Evolutionary conservation across 2,888 invertebrate species (phyloP), one percentile per base, ranked within the genome.

Genomic region (Neuroscelio doddi): DNA sequence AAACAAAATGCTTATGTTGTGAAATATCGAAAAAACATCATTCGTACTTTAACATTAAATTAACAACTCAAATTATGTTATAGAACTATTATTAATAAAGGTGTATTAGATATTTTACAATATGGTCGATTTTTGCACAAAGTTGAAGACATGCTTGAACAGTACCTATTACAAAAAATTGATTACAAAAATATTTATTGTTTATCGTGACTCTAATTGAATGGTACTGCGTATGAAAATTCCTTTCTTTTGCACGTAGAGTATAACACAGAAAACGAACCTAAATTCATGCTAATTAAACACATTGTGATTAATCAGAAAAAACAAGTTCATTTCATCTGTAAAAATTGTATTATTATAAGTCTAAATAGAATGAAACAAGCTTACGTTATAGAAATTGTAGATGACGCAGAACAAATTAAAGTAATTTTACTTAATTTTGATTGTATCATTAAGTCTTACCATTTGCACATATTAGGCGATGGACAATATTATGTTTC

Each of bases 31-130:
- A 32, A 4, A 34, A 52, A 52, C 30, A 34, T 52, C 9, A 44
- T 36, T 1, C 15, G 15, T 7, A 52, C 50, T 3, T 38, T 50
- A 9, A 27, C 39, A 14, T n/a, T 39, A 10, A 50, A 50, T n/a
- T 16, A 16, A 7, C 50, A 50, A 16, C 16, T 50, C 9, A 34
- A 50, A 29, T 29, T 39, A 14, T 50, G 39, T 29, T 50, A 50
- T 39, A 38, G 39, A 39, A 1, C 29, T 9, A n/a, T 50, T 8
- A 38, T 14, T 29, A 21, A 39, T 5, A 39, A 16, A 39, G 42
- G 50, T 12, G 15, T 39, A 7, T 26, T 3, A 27, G 17, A 39
- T 50, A 21, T 12, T 1, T 14, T 50, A 3, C 1, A 16, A 15
- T 3, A 1, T 10, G 50, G 50, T 9, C n/a, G 29, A 50, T 7